Conservation (phyloP, 2,888 invertebrate species). For the Clanis bilineata region DNA sequence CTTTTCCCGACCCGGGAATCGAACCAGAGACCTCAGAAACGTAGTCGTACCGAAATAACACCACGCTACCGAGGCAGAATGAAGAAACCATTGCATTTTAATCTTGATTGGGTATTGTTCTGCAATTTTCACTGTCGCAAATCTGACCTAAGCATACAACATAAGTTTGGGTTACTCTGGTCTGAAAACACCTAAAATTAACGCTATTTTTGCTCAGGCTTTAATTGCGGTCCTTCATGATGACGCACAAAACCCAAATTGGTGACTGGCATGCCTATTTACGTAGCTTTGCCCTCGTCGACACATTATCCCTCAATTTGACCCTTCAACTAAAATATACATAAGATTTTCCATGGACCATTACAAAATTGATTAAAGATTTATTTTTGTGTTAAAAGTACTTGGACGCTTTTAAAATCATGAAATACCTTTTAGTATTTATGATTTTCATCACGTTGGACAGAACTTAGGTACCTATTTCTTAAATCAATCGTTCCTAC, state of each 20-base stretch:
- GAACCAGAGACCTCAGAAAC: too few species aligned
- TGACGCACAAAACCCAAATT: slow-evolving; percentile 43
- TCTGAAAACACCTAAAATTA: slow-evolving; percentile 23
- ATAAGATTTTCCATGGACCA: slow-evolving; percentile 47
- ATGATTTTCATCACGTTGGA: too few species aligned
- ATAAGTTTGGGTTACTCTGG: neutral
- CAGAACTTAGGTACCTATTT: too few species aligned
- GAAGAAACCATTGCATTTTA: too few species aligned
- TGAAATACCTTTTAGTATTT: too few species aligned
- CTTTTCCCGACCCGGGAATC: too few species aligned
- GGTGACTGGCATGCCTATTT: slow-evolving; percentile 53
- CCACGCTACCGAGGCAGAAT: too few species aligned
- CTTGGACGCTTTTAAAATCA: neutral
- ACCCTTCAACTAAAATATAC: slow-evolving; percentile 52
- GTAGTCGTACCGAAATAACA: too few species aligned
- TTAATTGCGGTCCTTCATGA: slow-evolving; percentile 43
- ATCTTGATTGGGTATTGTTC: too few species aligned
- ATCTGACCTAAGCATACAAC: neutral
- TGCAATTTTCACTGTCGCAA: neutral
- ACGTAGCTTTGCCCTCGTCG: slow-evolving; percentile 45
- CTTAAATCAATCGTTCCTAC: too few species aligned
- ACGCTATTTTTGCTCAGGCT: slow-evolving; percentile 37
- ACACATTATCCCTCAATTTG: slow-evolving; percentile 60
- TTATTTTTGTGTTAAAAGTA: slow-evolving; percentile 8
- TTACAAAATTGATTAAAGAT: slow-evolving; percentile 47